phyloP scores from a whole-genome alignment of 2,113 vertebrate genomes.

The Alouatta palliata region DNA sequence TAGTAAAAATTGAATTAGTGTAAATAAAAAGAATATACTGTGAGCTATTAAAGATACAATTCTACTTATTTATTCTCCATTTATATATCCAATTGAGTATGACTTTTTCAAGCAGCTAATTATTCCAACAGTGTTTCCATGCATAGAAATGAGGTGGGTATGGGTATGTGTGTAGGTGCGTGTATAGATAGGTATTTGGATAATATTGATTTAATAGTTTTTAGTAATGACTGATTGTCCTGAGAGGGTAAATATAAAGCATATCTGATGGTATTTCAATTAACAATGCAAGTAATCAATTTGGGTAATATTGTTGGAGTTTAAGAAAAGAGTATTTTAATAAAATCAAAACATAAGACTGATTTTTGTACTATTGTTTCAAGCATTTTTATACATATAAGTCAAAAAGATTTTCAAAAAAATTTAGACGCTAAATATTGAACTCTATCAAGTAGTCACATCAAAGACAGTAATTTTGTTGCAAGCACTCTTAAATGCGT shows the following conservation, averaged over 20 bases:
- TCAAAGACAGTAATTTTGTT: neutral
- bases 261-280: neutral
- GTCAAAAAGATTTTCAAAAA: neutral
- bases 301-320: neutral
- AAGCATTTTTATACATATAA: neutral
- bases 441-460: neutral
- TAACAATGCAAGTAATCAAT: neutral
- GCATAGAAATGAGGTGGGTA: neutral
- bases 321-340: neutral
- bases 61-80: neutral
- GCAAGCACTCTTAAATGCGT: neutral
- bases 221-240: neutral
- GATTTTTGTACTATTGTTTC: neutral
- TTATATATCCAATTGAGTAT: neutral
- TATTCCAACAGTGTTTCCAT: neutral
- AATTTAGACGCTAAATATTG: neutral
- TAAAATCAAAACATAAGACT: neutral
- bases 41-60: neutral
- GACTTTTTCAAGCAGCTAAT: neutral
- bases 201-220: neutral
- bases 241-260: neutral
- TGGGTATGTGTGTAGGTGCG: accelerated
- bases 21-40: neutral
- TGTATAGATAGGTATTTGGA: neutral
- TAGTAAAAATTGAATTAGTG: neutral